Conservation (phyloP, 2,113 vertebrate genomes). For the Cichladusa arquata region DNA sequence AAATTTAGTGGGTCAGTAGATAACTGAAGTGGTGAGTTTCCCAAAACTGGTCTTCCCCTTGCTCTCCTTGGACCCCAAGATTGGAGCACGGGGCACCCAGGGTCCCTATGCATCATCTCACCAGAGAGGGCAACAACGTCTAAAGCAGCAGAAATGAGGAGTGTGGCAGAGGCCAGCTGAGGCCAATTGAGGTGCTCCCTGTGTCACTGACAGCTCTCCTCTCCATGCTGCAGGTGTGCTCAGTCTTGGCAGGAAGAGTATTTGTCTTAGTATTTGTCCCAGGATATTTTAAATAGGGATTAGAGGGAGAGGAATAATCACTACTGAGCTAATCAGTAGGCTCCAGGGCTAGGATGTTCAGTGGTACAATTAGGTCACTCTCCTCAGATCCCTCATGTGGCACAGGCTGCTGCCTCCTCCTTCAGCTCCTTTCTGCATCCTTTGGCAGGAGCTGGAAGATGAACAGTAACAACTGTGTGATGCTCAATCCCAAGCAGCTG, state of each 20-base stretch:
- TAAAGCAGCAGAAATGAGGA: accelerated
- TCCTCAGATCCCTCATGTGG: neutral
- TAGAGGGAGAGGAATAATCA: neutral
- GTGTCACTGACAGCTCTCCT: neutral
- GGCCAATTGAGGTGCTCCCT: neutral
- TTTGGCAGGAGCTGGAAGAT: neutral
- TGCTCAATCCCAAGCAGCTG: neutral
- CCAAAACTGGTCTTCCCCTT: neutral
- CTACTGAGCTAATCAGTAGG: neutral
- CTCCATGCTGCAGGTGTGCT: neutral
- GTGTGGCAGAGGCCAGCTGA: neutral
- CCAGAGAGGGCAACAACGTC: neutral
- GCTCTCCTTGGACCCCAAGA: neutral
- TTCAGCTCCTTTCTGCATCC: neutral
- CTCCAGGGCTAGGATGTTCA: neutral
- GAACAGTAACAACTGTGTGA: neutral
- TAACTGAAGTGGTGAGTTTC: neutral
- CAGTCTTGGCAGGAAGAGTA: neutral
- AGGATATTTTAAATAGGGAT: neutral
- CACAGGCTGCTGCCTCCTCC: neutral
- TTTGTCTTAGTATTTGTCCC: neutral
- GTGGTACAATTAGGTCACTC: neutral
- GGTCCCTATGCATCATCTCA: neutral
- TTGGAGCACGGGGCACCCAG: neutral
- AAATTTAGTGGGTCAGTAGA: neutral